Percentiles rank a stretch among this genome's conserved stretches.
Evolutionary conservation across 2,797 vertebrate genomes (phyloP).

Genomic region (Lutjanus argentimaculatus): DNA sequence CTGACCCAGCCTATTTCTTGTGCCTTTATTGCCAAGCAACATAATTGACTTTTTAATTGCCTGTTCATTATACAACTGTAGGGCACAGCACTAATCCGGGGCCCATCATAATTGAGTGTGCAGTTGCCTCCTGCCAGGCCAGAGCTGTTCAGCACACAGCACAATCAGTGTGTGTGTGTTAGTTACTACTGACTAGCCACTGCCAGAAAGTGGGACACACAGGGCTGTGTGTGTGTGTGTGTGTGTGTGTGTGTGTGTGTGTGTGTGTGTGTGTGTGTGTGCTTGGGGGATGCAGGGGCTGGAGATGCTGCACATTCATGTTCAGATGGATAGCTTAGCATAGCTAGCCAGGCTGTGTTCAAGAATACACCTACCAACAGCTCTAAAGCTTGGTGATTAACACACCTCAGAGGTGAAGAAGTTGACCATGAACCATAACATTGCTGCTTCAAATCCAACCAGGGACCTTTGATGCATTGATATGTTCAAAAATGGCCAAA

Average conservation of each 20-base stretch:
- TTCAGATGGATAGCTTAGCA: too few species aligned
- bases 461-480: too few species aligned
- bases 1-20: conserved; percentile 64
- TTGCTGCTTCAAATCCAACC: too few species aligned
- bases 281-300: neutral
- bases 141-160: conserved; percentile 20
- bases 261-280: conserved; percentile 18
- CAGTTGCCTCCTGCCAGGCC: conserved; percentile 45
- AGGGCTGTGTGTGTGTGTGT: conserved; percentile 7
- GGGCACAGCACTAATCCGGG: conserved; percentile 72
- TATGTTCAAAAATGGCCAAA: too few species aligned
- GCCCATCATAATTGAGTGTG: conserved; percentile 75
- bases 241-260: conserved; percentile 18
- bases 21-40: conserved; percentile 74
- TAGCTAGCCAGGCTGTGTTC: too few species aligned
- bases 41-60: conserved; percentile 85
- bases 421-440: too few species aligned
- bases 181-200: conserved; percentile 15
- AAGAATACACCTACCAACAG: too few species aligned
- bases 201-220: conserved; percentile 34
- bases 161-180: conserved; percentile 10
- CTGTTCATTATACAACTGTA: conserved; percentile 77
- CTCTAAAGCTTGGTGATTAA: too few species aligned
- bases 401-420: too few species aligned
- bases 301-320: conserved; percentile 8